phyloP scores from a whole-genome alignment of 2,888 invertebrate genomes.

The Rotaria socialis region DNA sequence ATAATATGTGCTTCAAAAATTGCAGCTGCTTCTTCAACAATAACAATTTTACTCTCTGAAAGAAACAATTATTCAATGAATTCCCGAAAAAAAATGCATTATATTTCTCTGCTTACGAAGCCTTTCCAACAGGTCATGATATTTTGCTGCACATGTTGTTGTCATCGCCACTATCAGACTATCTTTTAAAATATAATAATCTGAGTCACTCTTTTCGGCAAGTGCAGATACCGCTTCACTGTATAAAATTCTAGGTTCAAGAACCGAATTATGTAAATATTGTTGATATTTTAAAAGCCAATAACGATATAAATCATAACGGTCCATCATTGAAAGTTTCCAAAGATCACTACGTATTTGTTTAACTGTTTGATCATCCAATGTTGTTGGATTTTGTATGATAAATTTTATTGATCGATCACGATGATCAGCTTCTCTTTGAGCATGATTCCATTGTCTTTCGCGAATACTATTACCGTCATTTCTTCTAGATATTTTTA shows the following conservation, averaged over 20 bases:
- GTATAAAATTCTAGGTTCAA: neutral
- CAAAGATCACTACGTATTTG: neutral
- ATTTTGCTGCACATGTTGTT: conserved; percentile 55
- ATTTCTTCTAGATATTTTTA: neutral
- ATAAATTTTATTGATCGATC: neutral
- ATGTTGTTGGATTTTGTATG: neutral
- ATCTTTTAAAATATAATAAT: conserved; percentile 35
- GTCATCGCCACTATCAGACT: conserved; percentile 48
- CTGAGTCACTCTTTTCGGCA: neutral
- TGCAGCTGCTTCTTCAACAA: conserved; percentile 82
- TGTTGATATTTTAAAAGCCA: conserved; percentile 28
- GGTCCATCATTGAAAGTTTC: neutral
- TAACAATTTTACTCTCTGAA: conserved; percentile 55
- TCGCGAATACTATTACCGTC: no score
- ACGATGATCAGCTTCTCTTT: neutral
- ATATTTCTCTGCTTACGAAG: conserved; percentile 49
- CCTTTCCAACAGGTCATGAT: conserved; percentile 51
- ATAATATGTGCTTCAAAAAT: conserved; percentile 79
- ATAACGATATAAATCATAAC: conserved; percentile 1
- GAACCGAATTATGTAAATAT: neutral
- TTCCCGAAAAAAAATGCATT: no score
- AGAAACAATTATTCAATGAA: no score
- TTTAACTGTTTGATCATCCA: neutral
- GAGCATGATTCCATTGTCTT: neutral
- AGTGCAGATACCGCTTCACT: neutral